phyloP scores from a whole-genome alignment of 1,140 invertebrate species.

The Capitella teleta region DNA sequence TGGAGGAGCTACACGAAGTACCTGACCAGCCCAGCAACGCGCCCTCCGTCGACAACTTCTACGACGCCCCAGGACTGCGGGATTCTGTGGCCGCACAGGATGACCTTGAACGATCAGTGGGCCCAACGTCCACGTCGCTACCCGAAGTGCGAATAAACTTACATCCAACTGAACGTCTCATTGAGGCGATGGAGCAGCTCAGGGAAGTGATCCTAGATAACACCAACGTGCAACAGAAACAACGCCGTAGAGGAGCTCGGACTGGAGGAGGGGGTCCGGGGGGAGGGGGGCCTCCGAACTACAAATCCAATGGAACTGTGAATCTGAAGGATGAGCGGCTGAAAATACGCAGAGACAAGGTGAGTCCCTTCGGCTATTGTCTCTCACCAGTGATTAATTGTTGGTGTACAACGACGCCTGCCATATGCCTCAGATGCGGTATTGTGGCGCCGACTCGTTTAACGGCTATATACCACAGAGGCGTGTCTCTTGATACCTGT shows the following conservation, averaged over 20 bases:
- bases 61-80: neutral
- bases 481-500: too few relatives aligned
- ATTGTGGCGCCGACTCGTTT: too few relatives aligned
- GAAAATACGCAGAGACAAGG: constrained; percentile 7
- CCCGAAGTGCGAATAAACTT: neutral
- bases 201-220: constrained; percentile 7
- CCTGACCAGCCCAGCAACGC: neutral
- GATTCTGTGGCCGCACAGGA: neutral
- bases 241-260: neutral
- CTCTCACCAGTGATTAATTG: too few relatives aligned
- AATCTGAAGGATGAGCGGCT: constrained; percentile 6
- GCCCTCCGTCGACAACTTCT: neutral
- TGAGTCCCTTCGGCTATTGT: constrained; percentile 1
- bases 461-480: too few relatives aligned
- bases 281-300: neutral
- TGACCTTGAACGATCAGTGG: too few relatives aligned
- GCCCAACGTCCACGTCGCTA: too few relatives aligned
- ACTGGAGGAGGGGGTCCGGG: neutral
- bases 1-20: neutral
- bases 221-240: constrained; percentile 6
- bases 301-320: constrained; percentile 1
- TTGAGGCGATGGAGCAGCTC: constrained; percentile 6
- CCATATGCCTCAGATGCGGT: too few relatives aligned
- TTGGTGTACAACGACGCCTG: too few relatives aligned
- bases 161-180: constrained; percentile 5